Conservation (phyloP, 2,113 vertebrate genomes). For the Corynorhinus townsendii region DNA sequence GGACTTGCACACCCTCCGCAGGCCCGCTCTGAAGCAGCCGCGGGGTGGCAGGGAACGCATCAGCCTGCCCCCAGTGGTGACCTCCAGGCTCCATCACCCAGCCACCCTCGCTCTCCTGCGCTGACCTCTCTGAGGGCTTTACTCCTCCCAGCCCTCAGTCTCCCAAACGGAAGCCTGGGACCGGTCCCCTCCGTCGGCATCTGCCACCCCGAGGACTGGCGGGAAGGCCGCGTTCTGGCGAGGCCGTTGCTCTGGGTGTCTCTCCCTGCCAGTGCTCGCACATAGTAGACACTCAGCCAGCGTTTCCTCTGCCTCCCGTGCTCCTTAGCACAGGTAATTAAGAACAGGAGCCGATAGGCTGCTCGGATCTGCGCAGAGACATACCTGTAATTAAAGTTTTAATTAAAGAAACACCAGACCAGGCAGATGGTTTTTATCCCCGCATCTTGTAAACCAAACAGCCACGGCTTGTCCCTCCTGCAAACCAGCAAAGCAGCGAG, state of each 20-base stretch:
- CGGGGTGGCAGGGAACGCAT: fast-evolving
- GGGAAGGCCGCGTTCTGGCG: too few species aligned
- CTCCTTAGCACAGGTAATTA: conserved; percentile 67
- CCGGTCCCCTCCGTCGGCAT: background rate
- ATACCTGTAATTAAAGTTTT: conserved; percentile 69
- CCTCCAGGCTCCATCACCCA: background rate
- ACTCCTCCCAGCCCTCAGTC: background rate
- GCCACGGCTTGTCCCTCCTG: background rate
- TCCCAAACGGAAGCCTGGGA: background rate
- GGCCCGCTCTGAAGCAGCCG: background rate
- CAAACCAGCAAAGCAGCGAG: background rate
- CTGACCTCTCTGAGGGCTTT: background rate
- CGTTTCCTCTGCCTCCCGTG: background rate
- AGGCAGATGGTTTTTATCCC: conserved; percentile 67
- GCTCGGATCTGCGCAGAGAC: conserved; percentile 57
- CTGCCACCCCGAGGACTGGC: background rate
- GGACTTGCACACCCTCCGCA: background rate
- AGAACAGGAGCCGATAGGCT: conserved; percentile 56
- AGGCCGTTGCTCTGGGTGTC: background rate
- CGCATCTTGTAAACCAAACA: conserved; percentile 39
- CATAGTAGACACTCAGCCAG: conserved; percentile 43
- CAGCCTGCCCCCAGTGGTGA: too few species aligned
- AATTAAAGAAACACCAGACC: conserved; percentile 66
- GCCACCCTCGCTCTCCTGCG: background rate
- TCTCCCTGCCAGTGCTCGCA: background rate